Conservation (phyloP, 1,140 invertebrate genomes). For the Drosophila varians region DNA sequence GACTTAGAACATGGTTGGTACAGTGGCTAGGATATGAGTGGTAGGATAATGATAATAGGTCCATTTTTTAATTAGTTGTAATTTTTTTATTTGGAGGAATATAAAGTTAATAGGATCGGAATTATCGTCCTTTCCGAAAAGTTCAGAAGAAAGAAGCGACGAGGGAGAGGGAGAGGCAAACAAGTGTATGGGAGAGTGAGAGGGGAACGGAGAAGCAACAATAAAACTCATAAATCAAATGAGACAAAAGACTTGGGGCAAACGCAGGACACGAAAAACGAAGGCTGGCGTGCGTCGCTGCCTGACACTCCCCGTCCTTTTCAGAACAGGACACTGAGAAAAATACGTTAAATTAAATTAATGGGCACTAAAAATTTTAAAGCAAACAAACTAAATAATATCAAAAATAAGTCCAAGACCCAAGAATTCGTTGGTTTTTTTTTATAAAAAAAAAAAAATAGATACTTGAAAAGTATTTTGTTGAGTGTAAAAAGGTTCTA, state of each 20-base stretch:
- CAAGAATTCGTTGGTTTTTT: too few species aligned
- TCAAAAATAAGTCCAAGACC: too few species aligned
- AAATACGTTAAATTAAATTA: not conserved
- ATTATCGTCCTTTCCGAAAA: too few species aligned
- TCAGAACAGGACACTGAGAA: slow-evolving; percentile 1
- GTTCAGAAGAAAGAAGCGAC: not conserved
- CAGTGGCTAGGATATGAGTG: too few species aligned
- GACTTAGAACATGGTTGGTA: too few species aligned
- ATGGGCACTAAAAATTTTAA: too few species aligned
- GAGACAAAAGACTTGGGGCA: slow-evolving; percentile 79
- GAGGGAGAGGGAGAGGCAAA: not conserved
- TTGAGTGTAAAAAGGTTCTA: not conserved
- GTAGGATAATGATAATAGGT: too few species aligned
- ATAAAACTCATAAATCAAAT: slow-evolving; percentile 82
- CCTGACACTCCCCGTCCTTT: slow-evolving; percentile 17
- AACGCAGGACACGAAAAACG: slow-evolving; percentile 70
- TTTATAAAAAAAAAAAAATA: too few species aligned
- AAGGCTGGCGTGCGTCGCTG: slow-evolving; percentile 53
- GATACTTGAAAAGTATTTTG: not conserved
- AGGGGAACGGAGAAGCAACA: slow-evolving; percentile 51
- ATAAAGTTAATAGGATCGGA: too few species aligned
- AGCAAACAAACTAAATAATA: too few species aligned
- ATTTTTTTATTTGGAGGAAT: too few species aligned
- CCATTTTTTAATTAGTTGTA: too few species aligned
- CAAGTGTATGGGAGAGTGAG: not conserved